Evolutionary conservation across 2,113 vertebrate genomes (phyloP), one percentile per base, ranked within the genome.

Genomic region (Megaleporinus macrocephalus): DNA sequence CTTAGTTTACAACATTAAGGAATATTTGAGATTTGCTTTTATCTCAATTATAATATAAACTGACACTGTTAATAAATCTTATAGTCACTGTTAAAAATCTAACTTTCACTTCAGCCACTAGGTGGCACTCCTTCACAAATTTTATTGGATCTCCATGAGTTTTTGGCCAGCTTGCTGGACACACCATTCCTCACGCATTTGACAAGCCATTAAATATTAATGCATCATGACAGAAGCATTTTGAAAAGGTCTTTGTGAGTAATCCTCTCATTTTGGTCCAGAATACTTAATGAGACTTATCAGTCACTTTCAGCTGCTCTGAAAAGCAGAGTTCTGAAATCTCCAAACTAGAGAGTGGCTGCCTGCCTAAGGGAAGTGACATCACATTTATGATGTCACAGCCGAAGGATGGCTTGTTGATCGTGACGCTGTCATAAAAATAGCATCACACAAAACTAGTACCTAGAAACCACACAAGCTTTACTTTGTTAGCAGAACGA

Each of bases 111-210:
- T 10, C 36, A 49, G 26, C 85, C 85, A 73, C 73, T 78, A 63
- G 81, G 80, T 86, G 85, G 81, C 81, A 75, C 59, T 78, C 49
- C 73, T 83, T 83, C 12, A 30, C 30, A 57, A 80, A 41, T 49
- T 4, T 66, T 20, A 51, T 30, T 36, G 55, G 16, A 76, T 70
- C 61, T 18, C 27, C n/a, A 47, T 5, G 9, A 29, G 14, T 36
- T 22, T 9, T 44, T 76, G 26, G 66, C 30, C 18, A 59, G 27
- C n/a, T 55, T 47, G 4, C 20, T 55, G 29, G 30, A 75, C 44
- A 73, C 29, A 51, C 57, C 27, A 20, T 65, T 72, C 53, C 73
- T 76, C 66, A 69, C 49, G n/a, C 26, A 49, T 20, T 59, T 61
- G 80, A 82, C 73, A 82, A 76, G 33, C 76, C 65, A 51, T 70